Evolutionary conservation across 2,113 vertebrate species (phyloP).

Genomic region (Scolopax mira): DNA sequence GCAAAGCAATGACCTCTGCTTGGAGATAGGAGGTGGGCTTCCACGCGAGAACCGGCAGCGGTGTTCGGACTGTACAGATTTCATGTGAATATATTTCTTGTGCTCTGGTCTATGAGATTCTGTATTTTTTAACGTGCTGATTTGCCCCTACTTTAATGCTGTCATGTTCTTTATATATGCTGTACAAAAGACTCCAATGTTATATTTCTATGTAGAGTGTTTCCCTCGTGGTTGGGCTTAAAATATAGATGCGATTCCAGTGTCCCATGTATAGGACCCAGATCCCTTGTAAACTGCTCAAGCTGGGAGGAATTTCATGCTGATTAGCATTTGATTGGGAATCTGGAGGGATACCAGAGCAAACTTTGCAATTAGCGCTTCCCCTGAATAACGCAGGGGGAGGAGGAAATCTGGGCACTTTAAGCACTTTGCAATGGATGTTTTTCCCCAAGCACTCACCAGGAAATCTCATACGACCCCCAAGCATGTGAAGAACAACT

Average conservation of each 20-base stretch:
- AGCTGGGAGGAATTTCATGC: not conserved
- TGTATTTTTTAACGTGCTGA: conserved; percentile 49
- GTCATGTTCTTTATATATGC: conserved; percentile 23
- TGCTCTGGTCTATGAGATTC: conserved; percentile 11
- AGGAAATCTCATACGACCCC: not conserved
- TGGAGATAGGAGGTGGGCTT: not conserved
- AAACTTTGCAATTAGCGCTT: not conserved
- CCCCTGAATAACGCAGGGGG: not conserved
- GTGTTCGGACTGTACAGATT: not conserved
- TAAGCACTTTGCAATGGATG: conserved; percentile 27
- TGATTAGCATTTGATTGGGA: not conserved
- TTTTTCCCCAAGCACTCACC: not conserved
- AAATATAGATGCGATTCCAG: not conserved
- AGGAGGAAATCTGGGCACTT: conserved; percentile 15
- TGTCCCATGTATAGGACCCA: not conserved
- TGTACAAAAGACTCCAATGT: not conserved
- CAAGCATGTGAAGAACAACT: not conserved
- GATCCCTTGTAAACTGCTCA: not conserved
- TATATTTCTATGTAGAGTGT: conserved; percentile 41
- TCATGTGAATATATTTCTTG: conserved; percentile 24
- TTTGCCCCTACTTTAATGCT: conserved; percentile 22
- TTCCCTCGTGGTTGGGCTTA: not conserved
- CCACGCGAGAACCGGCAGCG: accelerated
- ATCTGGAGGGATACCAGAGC: not conserved
- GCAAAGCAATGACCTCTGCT: not conserved